Base-by-base conservation (phyloP, 2,888 invertebrate genomes). In the Coenonympha arcania region DNA sequence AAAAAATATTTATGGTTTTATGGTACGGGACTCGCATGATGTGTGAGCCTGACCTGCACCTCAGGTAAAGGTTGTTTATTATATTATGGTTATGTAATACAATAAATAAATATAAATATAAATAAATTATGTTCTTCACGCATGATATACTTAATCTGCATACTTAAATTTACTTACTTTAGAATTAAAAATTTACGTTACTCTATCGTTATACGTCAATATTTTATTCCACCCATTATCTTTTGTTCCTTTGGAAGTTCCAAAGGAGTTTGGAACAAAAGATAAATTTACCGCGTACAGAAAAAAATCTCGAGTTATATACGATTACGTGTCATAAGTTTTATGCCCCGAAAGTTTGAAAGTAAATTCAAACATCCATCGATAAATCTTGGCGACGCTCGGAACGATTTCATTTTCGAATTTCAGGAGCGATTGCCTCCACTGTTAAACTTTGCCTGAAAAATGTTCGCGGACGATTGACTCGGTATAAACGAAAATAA, bases 361-460 rank as follows among this genome's bases (percentile, higher is more conserved):
- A 85, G 84, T 82, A 84, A 84, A 85, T 84, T 83, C 76, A 82
- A 85, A 80, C 84, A 83, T 84, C 76, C 78, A 84, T 83, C 86
- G 80, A 86, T 86, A 86, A 86, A 85, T 86, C 86, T 86, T 80
- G 78, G 85, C 81, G 85, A 82, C 83, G 83, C 82, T 83, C 75
- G 71, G 77, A 79, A 83, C 84, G 85, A 84, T 85, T 86, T 86
- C 85, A 86, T 86, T 86, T 86, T 86, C 86, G 86, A 83, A 85
- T 85, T 85, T 85, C 86, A 83, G 85, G 81, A 86, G 75, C 86
- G 84, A 86, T 86, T 86, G 84, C 83, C 81, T 80, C 83, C 76
- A 83, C 82, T 85, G 86, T 86, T 85, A 84, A 86, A 86, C 82
- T 86, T 86, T 86, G 83, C 82, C 82, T 86, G 86, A 85, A 86